Evolutionary conservation across 1,140 invertebrate genomes (phyloP), one percentile per base, ranked within the genome.

Genomic region (Temnothorax curvispinosus): DNA sequence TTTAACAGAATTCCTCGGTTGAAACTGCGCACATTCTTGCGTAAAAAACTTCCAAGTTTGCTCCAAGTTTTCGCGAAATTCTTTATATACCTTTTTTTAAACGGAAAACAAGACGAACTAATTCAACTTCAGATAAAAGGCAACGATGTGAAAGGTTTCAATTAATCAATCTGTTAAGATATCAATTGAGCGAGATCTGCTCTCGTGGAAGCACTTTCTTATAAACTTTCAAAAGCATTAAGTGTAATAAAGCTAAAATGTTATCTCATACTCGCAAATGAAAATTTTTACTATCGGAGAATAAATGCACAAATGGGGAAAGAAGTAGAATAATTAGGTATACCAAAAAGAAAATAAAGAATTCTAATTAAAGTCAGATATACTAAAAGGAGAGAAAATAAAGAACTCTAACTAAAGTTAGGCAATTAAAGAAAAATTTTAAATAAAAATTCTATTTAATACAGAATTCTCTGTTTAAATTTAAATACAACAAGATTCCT

Each of bases 1-100:
- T 69, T 56, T n/a, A 32, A 18, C 35, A 44, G 35, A 81, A 81
- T 71, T 56, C 15, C 64, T 41, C 35, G 5, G n/a, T 80, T 47
- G 64, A 18, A 81, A 69, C 47, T 44, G 65, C 35, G 77, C 9
- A 41, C 64, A 81, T 81, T 71, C 77, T 35, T 71, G 64, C 8
- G 13, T 11, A 9, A 67, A 21, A 18, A 54, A 56, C 21, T 78
- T 65, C 47, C 60, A 27, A 65, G 21, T 65, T 65, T 52, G 76
- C 21, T n/a, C 3, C 13, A 15, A 81, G 52, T 56, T 71, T 81
- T 81, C 50, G n/a, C 21, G 4, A 56, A 69, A 81, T n/a, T 71
- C 38, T 71, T 58, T 44, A 21, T 41, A 54, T 58, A 21, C 47
- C 18, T 15, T 44, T 56, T 67, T 54, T 69, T 41, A 56, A 32